A percentile compares a stretch with the other conserved stretches of the same genome.
These are phyloP conservation scores for Chunga burmeisteri DNA, from an alignment of 2,113 vertebrate genomes.

Conservation along the genomic window DNA sequence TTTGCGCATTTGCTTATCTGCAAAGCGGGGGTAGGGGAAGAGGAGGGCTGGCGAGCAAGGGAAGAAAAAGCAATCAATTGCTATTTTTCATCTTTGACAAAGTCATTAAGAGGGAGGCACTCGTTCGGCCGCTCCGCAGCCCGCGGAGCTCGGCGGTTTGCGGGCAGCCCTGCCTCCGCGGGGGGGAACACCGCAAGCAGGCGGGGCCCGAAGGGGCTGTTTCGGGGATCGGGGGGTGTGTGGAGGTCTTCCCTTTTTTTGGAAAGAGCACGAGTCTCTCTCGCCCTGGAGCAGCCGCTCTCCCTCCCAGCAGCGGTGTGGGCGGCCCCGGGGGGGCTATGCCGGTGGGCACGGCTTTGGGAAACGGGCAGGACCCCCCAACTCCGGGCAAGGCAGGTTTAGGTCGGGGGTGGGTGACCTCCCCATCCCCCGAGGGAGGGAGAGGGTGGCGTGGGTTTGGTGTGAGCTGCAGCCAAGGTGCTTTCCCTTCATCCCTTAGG, in stretches of 20 bases:
- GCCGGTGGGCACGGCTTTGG: background rate
- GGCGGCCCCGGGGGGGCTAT: background rate
- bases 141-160: background rate
- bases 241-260: too few relatives aligned
- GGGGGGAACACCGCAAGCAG: background rate
- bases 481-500: background rate
- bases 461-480: background rate
- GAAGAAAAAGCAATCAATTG: slow-evolving; percentile 82
- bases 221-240: too few relatives aligned
- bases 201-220: background rate
- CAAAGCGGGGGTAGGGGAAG: background rate
- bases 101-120: slow-evolving; percentile 87
- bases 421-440: background rate
- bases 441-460: background rate
- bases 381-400: background rate
- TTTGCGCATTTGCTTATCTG: slow-evolving; percentile 45
- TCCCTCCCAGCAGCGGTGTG: background rate
- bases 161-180: background rate
- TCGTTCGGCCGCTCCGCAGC: background rate
- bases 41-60: slow-evolving; percentile 18
- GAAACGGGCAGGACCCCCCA: background rate
- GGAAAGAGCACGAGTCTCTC: accelerated
- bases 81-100: slow-evolving; percentile 96
- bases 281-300: too few relatives aligned
- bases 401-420: background rate